phyloP scores from a whole-genome alignment of 2,797 vertebrate species.

The Spinus pinus region DNA sequence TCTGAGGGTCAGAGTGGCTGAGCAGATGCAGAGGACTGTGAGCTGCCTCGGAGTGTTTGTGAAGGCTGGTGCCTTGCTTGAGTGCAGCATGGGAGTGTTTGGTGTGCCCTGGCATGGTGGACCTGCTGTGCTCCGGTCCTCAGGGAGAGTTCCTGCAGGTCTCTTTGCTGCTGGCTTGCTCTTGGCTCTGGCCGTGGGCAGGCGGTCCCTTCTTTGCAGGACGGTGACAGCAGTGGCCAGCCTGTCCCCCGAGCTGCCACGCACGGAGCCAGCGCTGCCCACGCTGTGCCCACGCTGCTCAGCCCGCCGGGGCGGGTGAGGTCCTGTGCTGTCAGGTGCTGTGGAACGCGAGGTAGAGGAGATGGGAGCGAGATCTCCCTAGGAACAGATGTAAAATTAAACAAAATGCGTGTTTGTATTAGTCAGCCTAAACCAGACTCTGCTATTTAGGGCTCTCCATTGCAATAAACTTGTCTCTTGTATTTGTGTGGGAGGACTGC shows the following conservation, averaged over 20 bases:
- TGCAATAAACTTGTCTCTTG: slow-evolving; percentile 22
- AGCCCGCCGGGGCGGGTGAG: neutral
- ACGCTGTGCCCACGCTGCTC: fast-evolving
- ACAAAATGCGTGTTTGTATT: slow-evolving; percentile 45
- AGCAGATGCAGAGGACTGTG: fast-evolving
- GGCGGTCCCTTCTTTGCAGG: neutral
- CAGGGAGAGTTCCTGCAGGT: neutral
- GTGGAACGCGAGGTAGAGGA: neutral
- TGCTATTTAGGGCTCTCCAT: slow-evolving; percentile 32
- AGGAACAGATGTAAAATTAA: slow-evolving; percentile 48
- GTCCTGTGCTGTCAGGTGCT: neutral
- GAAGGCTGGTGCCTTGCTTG: fast-evolving
- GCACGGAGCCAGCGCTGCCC: fast-evolving
- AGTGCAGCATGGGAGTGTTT: fast-evolving
- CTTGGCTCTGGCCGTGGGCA: fast-evolving
- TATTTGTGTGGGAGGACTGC: slow-evolving; percentile 59
- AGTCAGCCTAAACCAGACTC: slow-evolving; percentile 29
- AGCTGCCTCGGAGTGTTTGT: fast-evolving
- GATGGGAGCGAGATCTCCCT: neutral
- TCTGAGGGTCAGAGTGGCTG: neutral
- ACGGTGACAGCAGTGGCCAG: neutral
- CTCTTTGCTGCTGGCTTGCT: neutral
- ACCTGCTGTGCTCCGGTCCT: neutral
- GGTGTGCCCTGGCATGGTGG: neutral
- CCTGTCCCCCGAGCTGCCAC: fast-evolving